Conservation (phyloP, 2,888 invertebrate species). For the Dicyrtomina minuta region DNA sequence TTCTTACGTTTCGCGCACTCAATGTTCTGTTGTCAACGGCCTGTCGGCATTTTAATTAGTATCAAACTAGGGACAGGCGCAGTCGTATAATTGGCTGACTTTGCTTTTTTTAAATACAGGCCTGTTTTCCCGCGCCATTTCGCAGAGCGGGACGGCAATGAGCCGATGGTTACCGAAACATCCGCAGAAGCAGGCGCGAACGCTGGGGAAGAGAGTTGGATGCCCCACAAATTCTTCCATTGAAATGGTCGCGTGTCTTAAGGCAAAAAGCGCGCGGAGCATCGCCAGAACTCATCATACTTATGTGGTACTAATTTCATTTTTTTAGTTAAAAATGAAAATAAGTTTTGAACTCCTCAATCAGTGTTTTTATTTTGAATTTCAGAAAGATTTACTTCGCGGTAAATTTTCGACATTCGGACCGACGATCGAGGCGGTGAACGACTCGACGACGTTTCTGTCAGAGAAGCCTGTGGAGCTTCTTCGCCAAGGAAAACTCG, state of each 20-base stretch:
- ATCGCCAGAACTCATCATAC: slow-evolving; percentile 36
- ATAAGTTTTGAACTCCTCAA: too few species aligned
- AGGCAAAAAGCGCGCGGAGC: slow-evolving; percentile 30
- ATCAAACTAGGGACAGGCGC: neutral
- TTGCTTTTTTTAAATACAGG: slow-evolving; percentile 26
- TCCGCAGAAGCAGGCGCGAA: slow-evolving; percentile 40
- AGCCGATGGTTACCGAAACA: slow-evolving; percentile 41
- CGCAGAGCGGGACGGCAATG: slow-evolving; percentile 39
- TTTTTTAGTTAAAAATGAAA: neutral
- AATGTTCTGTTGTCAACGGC: too few species aligned
- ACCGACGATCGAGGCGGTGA: slow-evolving; percentile 33
- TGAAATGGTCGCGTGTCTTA: slow-evolving; percentile 40
- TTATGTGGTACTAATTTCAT: slow-evolving; percentile 15
- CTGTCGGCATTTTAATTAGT: too few species aligned
- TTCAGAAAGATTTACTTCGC: slow-evolving; percentile 31
- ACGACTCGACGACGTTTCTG: slow-evolving; percentile 36
- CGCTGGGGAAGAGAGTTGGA: slow-evolving; percentile 38
- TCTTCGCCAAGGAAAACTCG: slow-evolving; percentile 23
- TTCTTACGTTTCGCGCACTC: too few species aligned
- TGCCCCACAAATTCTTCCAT: slow-evolving; percentile 40
- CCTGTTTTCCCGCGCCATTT: slow-evolving; percentile 45
- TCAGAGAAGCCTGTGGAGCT: slow-evolving; percentile 30
- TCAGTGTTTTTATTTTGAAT: neutral
- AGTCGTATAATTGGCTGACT: neutral
- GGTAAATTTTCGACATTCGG: slow-evolving; percentile 33